Evolutionary conservation across 2,113 vertebrate genomes (phyloP), one percentile per base, ranked within the genome.

Genomic region (Probosciger aterrimus): DNA sequence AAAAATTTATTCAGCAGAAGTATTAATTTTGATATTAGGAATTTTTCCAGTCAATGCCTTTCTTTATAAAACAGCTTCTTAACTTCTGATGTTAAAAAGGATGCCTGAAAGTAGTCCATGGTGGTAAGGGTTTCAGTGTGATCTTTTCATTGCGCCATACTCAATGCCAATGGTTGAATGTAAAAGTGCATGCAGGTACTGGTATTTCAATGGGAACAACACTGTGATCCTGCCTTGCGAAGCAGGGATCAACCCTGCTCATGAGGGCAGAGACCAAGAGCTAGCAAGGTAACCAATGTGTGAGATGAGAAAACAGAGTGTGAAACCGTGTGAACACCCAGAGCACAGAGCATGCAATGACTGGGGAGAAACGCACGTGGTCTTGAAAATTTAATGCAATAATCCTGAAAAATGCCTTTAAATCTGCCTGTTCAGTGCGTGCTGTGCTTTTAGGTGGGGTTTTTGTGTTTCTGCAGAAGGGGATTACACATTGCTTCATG

Each of bases 141-240:
- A 12, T 33, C 23, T 33, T 49, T 41, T 47, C 31, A 2, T 10
- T 49, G 37, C 22, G 50, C 82, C 27, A 2, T 6, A 6, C 18
- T n/a, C 49, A 17, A 1, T 23, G 47, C 39, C 15, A 8, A 2
- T 9, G 37, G 4, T 0, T 3, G 43, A 44, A 35, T 4, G n/a
- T 20, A 17, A 2, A 35, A 15, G 33, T 7, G 31, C 39, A 2
- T 7, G 82, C 12, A 3, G 52, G 44, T 14, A 7, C 52, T 6
- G 44, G 2, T 4, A 4, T 9, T 47, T 19, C 14, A 30, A 19
- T 23, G 9, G 30, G 30, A 25, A 27, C 2, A 33, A 4, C 25
- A 4, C 22, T 3, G 14, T 13, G 33, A 20, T 13, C 2, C 28
- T 18, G 77, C 39, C 31, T 22, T 8, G 20, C 0, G 2, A 49